Conservation (phyloP, 2,797 vertebrate species). For the Mus spretus region DNA sequence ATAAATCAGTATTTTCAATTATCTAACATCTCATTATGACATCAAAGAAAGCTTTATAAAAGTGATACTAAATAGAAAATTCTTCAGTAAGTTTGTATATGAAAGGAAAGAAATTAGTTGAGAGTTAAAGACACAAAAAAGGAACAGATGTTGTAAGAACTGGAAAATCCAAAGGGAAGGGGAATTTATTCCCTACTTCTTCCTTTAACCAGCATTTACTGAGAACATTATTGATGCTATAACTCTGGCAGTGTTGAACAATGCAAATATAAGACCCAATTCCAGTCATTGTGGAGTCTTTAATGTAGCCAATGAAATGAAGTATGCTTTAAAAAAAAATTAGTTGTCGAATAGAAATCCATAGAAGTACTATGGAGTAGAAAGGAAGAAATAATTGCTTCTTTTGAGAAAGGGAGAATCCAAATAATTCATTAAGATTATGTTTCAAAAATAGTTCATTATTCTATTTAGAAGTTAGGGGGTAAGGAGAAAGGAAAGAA, state of each 20-base stretch:
- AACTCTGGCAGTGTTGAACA: neutral
- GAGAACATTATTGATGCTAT: neutral
- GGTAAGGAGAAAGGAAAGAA: neutral
- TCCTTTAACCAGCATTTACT: neutral
- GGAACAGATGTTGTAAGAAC: neutral
- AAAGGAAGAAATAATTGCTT: conserved; percentile 29
- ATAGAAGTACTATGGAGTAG: neutral
- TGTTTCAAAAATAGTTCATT: conserved; percentile 24
- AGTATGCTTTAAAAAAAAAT: neutral
- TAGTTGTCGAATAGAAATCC: neutral
- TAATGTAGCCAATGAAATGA: conserved; percentile 14
- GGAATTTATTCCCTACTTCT: neutral
- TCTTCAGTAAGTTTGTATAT: neutral
- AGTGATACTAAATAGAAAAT: neutral
- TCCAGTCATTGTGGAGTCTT: neutral
- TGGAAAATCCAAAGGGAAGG: neutral
- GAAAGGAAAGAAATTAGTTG: conserved; percentile 41
- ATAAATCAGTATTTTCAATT: conserved; percentile 42
- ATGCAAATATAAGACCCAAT: neutral
- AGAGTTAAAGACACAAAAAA: conserved; percentile 40
- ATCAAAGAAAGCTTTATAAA: conserved; percentile 28
- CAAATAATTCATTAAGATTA: conserved; percentile 27
- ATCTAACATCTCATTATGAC: conserved; percentile 4
- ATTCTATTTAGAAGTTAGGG: neutral
- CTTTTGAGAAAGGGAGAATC: neutral